phyloP scores from a whole-genome alignment of 2,113 vertebrate genomes.

The human region GRCh38 chr1:196429501-196430000 shows the following conservation, averaged over 20 bases:
- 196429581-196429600: constrained; percentile 91
- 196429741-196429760: constrained; percentile 93
- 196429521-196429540: not conserved
- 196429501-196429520: not conserved
- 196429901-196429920: not conserved
- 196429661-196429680: constrained; percentile 93
- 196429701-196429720: constrained; percentile 90
- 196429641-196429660: constrained; percentile 91
- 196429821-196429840: not conserved
- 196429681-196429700: constrained; percentile 93
- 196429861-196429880: not conserved
- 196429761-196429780: constrained; percentile 66
- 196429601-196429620: constrained; percentile 93
- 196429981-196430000: not conserved
- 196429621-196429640: constrained; percentile 92
- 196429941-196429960: constrained; percentile 61
- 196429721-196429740: constrained; percentile 91
- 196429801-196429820: constrained; percentile 20
- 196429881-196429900: not conserved
- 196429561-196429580: constrained; percentile 83
- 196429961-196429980: not conserved
- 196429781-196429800: constrained; percentile 55
- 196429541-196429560: not conserved
- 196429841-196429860: not conserved
- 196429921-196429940: not conserved